Evolutionary conservation across 2,797 vertebrate species (phyloP), one percentile per base, ranked within the genome.

Genomic region (Graptemys geographica): DNA sequence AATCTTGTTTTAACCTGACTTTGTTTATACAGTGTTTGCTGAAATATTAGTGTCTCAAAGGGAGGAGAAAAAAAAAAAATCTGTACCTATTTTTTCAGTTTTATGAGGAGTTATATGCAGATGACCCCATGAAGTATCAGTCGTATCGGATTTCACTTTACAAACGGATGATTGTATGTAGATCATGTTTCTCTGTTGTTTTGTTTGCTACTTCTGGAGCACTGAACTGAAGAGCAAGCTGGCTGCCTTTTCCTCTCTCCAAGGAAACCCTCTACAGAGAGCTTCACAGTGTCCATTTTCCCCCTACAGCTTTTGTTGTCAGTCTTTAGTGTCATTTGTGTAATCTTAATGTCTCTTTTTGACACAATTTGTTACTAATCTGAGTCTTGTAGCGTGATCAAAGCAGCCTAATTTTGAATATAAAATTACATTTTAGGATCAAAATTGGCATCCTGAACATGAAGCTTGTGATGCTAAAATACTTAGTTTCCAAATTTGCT

Each of bases 101-200:
- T 98, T 98, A 96, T 99, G 99, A 99, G 99, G 99, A 99, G 97
- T 98, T 99, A 98, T 98, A 98, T 98, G 98, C 99, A 97, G 99
- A 99, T 96, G 99, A 99, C 96, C 99, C 99, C 96, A 98, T 98
- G 98, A 99, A 99, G 97, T 99, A 98, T 98, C 98, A 98, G 65
- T 98, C 98, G 96, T 99, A 99, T 97, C 99, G 99, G 99, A 99
- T 99, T 99, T 98, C 98, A 98, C 99, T 99, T 98, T 99, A 99
- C 98, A 99, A 98, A 94, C 98, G 99, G 98, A 99, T 99, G 98
- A 99, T 99, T 99, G 99, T 99, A 99, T 99, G 99, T 99, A 99
- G 98, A 98, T 96, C 95, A 44, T 25, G 3, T 93, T 92, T 96
- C 96, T 97, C 84, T 97, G 78, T 97, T 93, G 95, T 97, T 96